Conservation (phyloP, 2,113 vertebrate species). For the Cyphomyrus plagiostoma region DNA sequence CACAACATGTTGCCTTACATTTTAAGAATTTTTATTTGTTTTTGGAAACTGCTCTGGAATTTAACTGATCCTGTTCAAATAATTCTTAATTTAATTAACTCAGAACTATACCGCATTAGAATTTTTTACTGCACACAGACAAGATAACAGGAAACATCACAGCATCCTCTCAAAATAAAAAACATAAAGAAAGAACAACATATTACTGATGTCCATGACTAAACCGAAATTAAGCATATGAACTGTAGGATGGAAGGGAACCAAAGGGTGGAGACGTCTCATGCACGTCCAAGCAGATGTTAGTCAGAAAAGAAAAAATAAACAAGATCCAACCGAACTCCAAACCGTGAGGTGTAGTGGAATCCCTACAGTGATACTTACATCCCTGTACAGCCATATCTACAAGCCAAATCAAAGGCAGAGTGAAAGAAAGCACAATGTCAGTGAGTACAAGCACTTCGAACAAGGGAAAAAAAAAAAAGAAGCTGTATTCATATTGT, state of each 20-base stretch:
- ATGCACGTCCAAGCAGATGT: slow-evolving; percentile 43
- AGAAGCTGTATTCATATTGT: slow-evolving; percentile 65
- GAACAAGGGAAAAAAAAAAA: slow-evolving; percentile 70
- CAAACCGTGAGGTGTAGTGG: not conserved
- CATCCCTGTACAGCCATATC: slow-evolving; percentile 99
- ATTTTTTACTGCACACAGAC: slow-evolving; percentile 10
- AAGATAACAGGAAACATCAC: slow-evolving; percentile 13
- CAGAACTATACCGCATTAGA: not conserved
- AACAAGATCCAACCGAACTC: slow-evolving; percentile 2
- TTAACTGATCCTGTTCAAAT: not conserved
- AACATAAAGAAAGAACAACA: not conserved
- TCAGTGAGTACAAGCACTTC: slow-evolving; percentile 83
- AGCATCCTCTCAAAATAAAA: slow-evolving; percentile 7
- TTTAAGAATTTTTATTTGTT: not conserved
- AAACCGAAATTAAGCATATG: slow-evolving; percentile 18
- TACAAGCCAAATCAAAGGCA: slow-evolving; percentile 99
- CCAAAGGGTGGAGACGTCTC: slow-evolving; percentile 23
- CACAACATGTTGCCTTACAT: not conserved
- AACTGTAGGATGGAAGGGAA: slow-evolving; percentile 11
- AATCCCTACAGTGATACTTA: slow-evolving; percentile 94
- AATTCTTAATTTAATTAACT: not conserved
- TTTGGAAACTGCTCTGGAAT: not conserved
- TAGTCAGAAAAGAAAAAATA: slow-evolving; percentile 10
- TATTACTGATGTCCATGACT: slow-evolving; percentile 18
- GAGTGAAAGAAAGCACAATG: slow-evolving; percentile 96